These are phyloP conservation scores for Lasioglossum lativentre DNA, from an alignment of 2,888 invertebrate species.

Conservation along the genomic window DNA sequence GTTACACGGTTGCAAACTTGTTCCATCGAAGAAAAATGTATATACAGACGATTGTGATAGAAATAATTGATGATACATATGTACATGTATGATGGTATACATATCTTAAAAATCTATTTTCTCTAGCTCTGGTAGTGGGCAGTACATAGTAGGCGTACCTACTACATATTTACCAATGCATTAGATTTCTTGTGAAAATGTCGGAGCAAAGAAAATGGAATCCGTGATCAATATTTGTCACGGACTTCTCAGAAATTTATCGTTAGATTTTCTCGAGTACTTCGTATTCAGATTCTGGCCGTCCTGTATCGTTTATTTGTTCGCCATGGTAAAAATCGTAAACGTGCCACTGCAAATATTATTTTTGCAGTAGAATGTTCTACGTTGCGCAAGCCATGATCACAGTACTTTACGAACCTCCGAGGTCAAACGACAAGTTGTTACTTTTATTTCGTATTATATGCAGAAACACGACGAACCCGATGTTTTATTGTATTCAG, in stretches of 20 bases:
- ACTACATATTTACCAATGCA: neutral
- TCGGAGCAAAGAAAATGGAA: neutral
- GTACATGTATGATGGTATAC: too few species aligned
- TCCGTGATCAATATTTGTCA: neutral
- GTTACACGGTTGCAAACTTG: too few species aligned
- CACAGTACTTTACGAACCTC: neutral
- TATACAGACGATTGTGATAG: neutral
- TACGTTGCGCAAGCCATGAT: neutral
- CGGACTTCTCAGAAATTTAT: neutral
- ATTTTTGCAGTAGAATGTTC: neutral
- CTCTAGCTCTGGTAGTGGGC: neutral
- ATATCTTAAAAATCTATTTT: neutral
- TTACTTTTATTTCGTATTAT: neutral
- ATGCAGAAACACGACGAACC: neutral
- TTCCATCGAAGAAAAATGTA: neutral
- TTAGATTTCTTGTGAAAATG: neutral
- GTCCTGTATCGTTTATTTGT: neutral
- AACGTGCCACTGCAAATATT: neutral
- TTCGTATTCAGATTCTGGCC: neutral
- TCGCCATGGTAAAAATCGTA: neutral
- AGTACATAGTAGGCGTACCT: neutral
- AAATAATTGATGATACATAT: neutral
- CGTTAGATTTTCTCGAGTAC: neutral
- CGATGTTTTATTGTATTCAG: neutral
- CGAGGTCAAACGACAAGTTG: constrained; percentile 5